Percentiles rank a stretch among this genome's conserved stretches.
Conservation (phyloP, 2,797 vertebrate genomes). For the Esox masquinongy region DNA sequence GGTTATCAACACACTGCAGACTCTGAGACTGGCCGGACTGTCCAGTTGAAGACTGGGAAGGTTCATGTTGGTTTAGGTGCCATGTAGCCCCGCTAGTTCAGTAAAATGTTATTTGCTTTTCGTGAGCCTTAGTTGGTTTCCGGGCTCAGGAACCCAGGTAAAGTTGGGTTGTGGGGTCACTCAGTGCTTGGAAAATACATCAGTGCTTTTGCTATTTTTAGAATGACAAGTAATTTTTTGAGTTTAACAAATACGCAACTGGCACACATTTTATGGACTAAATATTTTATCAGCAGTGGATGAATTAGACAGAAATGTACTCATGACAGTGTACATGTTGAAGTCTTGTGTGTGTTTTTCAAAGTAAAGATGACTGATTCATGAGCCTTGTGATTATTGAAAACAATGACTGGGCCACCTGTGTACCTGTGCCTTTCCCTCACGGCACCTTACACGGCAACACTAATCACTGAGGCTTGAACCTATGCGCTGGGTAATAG, state of each 20-base stretch:
- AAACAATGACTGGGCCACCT: not conserved
- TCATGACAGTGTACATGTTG: not conserved
- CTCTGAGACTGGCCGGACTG: slow-evolving; percentile 43
- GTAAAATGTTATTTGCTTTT: not conserved
- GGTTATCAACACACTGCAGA: slow-evolving; percentile 73
- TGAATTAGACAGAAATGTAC: not conserved
- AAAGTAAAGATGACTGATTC: slow-evolving; percentile 15
- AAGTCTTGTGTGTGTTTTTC: not conserved
- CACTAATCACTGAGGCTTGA: not conserved
- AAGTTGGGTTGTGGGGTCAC: not conserved
- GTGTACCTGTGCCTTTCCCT: slow-evolving; percentile 1
- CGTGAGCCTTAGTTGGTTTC: not conserved
- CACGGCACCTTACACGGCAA: not conserved
- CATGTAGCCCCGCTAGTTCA: not conserved
- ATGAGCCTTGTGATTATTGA: not conserved
- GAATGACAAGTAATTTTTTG: slow-evolving; percentile 5
- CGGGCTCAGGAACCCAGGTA: not conserved
- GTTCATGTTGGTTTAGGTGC: not conserved
- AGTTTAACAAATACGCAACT: not conserved
- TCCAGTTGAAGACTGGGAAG: not conserved
- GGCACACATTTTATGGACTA: not conserved
- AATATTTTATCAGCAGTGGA: not conserved
- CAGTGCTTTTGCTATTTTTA: not conserved
- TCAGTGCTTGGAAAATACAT: not conserved
- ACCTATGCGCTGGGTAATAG: slow-evolving; percentile 12